These are phyloP conservation scores for Samia ricini DNA, from an alignment of 1,140 invertebrate species.

Conservation along the genomic window DNA sequence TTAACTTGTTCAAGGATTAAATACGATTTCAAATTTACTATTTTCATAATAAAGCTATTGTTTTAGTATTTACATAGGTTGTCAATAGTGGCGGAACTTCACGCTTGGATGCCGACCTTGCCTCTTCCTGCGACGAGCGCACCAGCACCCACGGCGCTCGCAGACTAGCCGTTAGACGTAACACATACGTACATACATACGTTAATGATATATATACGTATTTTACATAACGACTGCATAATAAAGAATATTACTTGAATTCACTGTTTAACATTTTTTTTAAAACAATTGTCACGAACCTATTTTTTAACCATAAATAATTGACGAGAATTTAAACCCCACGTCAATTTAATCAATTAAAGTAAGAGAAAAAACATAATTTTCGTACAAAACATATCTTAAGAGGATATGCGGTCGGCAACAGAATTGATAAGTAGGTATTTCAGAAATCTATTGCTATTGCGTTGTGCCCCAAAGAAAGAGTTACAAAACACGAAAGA, in stretches of 20 bases:
- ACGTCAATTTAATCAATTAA: neutral
- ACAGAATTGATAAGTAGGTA: too few species aligned
- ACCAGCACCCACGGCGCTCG: conserved; percentile 23
- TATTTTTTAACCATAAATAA: too few species aligned
- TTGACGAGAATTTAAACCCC: too few species aligned
- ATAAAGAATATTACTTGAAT: neutral
- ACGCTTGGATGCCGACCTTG: conserved; percentile 69
- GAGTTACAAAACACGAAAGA: too few species aligned
- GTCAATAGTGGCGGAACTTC: conserved; percentile 65
- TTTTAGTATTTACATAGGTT: conserved; percentile 19
- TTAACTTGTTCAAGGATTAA: neutral
- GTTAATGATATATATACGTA: neutral
- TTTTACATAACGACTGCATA: neutral
- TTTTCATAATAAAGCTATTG: neutral
- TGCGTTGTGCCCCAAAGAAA: too few species aligned
- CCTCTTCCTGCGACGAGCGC: conserved; percentile 53
- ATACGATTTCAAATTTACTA: neutral
- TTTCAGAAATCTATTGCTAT: too few species aligned
- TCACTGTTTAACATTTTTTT: neutral
- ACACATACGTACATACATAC: neutral
- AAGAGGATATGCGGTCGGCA: too few species aligned
- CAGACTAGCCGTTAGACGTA: conserved; percentile 11
- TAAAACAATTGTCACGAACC: neutral
- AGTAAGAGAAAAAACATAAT: neutral
- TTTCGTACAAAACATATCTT: neutral